Conservation (phyloP, 2,113 vertebrate species). For the Callospermophilus lateralis region DNA sequence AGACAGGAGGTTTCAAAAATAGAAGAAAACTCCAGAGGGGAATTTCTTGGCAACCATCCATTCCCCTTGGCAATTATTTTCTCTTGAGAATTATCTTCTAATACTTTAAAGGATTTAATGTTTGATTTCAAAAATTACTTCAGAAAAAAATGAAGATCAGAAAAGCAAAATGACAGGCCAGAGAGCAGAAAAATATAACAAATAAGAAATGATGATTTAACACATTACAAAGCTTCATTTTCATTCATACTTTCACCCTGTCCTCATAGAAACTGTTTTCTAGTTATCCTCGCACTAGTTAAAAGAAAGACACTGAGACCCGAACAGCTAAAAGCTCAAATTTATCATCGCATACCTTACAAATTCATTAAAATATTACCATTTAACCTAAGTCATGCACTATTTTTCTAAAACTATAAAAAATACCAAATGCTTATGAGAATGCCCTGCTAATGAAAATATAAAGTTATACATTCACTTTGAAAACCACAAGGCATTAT, state of each 20-base stretch:
- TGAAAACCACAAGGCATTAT: neutral
- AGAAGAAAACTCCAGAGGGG: neutral
- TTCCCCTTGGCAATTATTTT: constrained; percentile 10
- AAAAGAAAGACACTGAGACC: neutral
- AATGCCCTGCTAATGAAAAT: neutral
- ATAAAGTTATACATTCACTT: neutral
- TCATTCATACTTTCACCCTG: neutral
- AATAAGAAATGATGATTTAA: neutral
- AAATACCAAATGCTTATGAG: neutral
- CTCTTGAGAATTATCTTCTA: constrained; percentile 33
- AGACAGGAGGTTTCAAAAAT: neutral
- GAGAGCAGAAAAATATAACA: neutral
- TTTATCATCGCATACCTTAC: neutral
- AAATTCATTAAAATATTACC: constrained; percentile 12
- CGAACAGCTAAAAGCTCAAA: neutral
- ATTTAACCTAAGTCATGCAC: neutral
- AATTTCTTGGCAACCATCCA: constrained; percentile 2
- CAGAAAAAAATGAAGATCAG: neutral
- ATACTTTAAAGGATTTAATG: neutral
- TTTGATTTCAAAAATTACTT: neutral
- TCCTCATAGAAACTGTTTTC: neutral
- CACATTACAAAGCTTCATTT: neutral
- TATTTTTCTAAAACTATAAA: neutral
- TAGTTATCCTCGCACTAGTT: neutral
- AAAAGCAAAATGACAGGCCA: neutral